Evolutionary conservation across 1,140 invertebrate genomes (phyloP), one percentile per base, ranked within the genome.

Genomic region (Atopsyche davidsoni): DNA sequence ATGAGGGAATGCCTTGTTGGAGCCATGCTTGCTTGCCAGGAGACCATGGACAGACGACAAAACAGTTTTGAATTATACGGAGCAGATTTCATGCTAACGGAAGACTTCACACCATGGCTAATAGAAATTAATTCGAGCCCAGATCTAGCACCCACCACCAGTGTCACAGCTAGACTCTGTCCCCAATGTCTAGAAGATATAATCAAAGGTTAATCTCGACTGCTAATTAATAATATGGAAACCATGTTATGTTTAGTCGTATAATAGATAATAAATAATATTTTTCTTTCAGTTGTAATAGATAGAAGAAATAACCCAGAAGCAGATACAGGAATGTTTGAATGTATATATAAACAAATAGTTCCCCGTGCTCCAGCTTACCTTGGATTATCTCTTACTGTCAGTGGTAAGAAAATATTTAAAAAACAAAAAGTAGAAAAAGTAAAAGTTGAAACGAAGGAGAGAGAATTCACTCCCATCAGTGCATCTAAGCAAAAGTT

Each of bases 61-160:
- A 92, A 92, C 58, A 87, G 86, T 47, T 97, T 94, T 68, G 92
- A 97, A 68, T 68, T 96, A 3, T 96, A 92, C 59, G 92, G 92
- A 31, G 92, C 92, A 2, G 92, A 96, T 70, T 96, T 95, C 64
- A 93, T 96, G 85, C 66, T 87, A 23, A 86, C 86, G 45, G 88
- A 93, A 51, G 89, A 95, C 65, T 89, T 88, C 57, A 83, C 81
- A 40, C 89, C 91, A 0, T 95, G 91, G 89, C 70, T 96, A 0
- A 89, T 97, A 54, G 93, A 97, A 67, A 96, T 97, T 51, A 96
- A 96, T 65, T 92, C 88, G 4, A 90, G 89, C 69, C 92, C 92
- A 0, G 90, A 91, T 61, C 81, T 97, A 75, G 88, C 89, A 23
- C 79, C 85, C 7, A 91, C 86, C 1, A 95, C 92, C 0, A 87